These are phyloP conservation scores for Phalloptychus januarius DNA, from an alignment of 2,797 vertebrate genomes.

Conservation along the genomic window DNA sequence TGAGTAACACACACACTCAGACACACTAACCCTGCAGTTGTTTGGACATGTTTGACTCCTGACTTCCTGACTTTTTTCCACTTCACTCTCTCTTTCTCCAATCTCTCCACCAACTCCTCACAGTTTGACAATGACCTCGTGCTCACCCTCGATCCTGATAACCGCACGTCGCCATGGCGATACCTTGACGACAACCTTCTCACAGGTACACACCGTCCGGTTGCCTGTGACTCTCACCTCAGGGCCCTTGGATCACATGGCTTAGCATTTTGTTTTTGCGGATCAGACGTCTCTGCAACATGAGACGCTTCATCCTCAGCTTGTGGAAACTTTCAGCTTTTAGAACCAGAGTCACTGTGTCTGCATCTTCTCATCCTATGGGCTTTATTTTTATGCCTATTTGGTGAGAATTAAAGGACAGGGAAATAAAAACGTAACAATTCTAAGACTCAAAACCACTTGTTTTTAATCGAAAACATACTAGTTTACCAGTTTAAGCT, in stretches of 20 bases:
- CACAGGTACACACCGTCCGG: constrained; percentile 64
- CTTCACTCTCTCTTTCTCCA: neutral
- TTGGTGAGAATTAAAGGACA: neutral
- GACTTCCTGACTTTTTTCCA: neutral
- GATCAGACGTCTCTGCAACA: neutral
- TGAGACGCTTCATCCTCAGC: neutral
- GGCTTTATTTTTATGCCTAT: neutral
- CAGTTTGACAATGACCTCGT: constrained; percentile 80
- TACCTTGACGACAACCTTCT: constrained; percentile 76
- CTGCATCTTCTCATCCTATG: neutral
- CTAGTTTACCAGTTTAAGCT: neutral
- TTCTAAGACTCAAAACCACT: neutral
- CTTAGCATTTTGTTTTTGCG: constrained; percentile 3
- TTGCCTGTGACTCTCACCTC: neutral
- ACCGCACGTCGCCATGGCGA: constrained; percentile 80
- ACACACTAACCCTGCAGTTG: neutral
- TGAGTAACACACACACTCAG: constrained; percentile 1
- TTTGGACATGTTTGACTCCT: neutral
- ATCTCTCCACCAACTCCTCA: neutral
- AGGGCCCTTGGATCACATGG: neutral
- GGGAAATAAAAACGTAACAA: neutral
- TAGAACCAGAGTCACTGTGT: neutral
- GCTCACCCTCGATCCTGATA: constrained; percentile 81
- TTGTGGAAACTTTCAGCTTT: neutral
- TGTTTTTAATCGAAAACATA: neutral